These are phyloP conservation scores for Stramonita haemastoma DNA, from an alignment of 2,888 invertebrate species.

Conservation along the genomic window DNA sequence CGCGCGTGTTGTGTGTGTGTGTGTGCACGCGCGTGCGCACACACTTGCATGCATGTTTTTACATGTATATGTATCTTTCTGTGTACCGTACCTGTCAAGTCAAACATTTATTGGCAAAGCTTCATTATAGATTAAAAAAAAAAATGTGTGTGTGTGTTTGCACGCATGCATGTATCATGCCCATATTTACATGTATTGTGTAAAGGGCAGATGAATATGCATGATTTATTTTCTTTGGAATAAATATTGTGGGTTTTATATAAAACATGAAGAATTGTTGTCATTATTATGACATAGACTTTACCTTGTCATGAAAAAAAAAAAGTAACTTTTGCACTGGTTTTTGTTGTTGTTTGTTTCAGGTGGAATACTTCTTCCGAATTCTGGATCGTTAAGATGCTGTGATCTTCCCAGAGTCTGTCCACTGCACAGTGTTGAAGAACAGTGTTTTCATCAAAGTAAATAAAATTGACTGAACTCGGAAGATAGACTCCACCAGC, in stretches of 20 bases:
- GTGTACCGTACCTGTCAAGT: no score
- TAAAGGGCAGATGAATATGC: background rate
- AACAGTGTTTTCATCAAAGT: background rate
- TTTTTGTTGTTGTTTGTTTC: slow-evolving; percentile 50
- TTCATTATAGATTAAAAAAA: no score
- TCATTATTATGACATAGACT: background rate
- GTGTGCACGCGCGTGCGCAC: no score
- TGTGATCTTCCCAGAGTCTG: background rate
- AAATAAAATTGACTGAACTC: no score
- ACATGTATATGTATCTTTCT: no score
- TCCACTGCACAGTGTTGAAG: background rate
- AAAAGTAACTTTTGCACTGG: background rate
- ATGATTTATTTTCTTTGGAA: background rate
- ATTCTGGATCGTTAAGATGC: background rate
- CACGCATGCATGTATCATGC: background rate
- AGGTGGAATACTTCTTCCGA: slow-evolving; percentile 77
- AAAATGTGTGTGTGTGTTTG: background rate
- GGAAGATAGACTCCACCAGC: no score
- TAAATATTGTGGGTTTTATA: background rate
- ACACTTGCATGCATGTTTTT: no score
- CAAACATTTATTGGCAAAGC: no score
- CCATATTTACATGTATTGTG: background rate
- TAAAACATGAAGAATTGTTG: background rate
- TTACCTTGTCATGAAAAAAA: background rate
- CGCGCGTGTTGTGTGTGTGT: background rate